Evolutionary conservation across 2,888 invertebrate genomes (phyloP), one percentile per base, ranked within the genome.

Genomic region (Hydroisotoma schaefferi): DNA sequence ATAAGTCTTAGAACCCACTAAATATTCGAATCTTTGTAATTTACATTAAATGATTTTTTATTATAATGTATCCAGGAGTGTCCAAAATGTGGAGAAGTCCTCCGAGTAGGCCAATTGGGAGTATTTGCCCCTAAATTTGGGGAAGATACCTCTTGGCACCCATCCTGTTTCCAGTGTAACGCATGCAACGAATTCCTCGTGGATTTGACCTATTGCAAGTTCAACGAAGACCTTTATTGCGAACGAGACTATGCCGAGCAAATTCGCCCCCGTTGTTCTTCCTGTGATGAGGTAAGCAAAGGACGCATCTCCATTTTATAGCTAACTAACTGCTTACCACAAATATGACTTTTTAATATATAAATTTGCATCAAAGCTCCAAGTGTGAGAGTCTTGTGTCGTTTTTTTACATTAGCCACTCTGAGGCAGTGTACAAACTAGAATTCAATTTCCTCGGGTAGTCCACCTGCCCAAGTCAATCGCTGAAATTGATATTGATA

Each of bases 221-320:
- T 90, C 76, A 91, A 93, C 73, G 90, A 90, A 71, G 83, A 85
- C 68, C 82, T 93, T 68, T 94, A 87, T 80, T 95, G 95, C 79
- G 94, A 93, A 75, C 83, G 95, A 68, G 98, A 99, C 80, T 99
- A 95, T 78, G 94, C 95, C 53, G 97, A 99, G 79, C 84, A 89
- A 75, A 82, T 97, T 76, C 94, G 94, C 78, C 95, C 98, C 18
- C 82, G 98, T 74, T 98, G 98, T 78, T 86, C 92, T 67, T 90
- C 94, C 72, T 99, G 98, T 80, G 97, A 98, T 80, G 98, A 99
- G 90, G 98, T 99, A 77, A 40, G 40, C 33, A 6, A 33, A 33
- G 33, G 8, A 10, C 33, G 6, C 33, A n/a, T n/a, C n/a, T n/a
- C n/a, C n/a, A n/a, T n/a, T n/a, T n/a, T n/a, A n/a, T n/a, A n/a